Percentiles rank a stretch among this genome's conserved stretches.
Conservation (phyloP, 2,113 vertebrate genomes). For the Entomyzon cyanotis region DNA sequence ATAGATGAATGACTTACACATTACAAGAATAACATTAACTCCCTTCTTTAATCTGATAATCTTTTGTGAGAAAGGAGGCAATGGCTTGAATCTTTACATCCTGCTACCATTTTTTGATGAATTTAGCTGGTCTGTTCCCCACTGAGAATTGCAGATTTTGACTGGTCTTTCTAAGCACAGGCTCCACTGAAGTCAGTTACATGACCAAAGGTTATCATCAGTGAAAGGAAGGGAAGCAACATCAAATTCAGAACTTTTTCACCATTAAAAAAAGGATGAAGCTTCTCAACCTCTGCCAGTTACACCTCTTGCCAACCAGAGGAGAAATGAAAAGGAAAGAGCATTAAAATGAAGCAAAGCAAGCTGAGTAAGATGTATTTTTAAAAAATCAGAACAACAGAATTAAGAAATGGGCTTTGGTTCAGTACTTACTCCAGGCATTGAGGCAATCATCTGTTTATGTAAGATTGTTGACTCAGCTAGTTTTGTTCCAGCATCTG, state of each 20-base stretch:
- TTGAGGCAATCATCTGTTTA: slow-evolving; percentile 94
- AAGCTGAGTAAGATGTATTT: background rate
- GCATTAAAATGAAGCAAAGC: background rate
- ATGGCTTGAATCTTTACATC: background rate
- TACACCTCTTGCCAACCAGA: background rate
- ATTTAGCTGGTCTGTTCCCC: background rate
- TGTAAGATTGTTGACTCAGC: slow-evolving; percentile 97
- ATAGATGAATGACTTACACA: background rate
- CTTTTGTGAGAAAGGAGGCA: background rate
- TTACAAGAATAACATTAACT: background rate
- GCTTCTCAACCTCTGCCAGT: background rate
- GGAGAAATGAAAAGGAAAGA: background rate
- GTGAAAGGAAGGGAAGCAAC: background rate
- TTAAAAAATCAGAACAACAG: background rate
- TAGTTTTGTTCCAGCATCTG: slow-evolving; percentile 93
- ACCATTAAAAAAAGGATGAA: background rate
- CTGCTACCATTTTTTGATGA: background rate
- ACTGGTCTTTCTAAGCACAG: background rate
- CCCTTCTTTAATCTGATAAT: background rate
- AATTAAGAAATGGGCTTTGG: background rate
- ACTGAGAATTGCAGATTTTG: background rate
- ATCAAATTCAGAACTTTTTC: background rate
- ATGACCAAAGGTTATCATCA: background rate
- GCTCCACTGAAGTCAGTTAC: background rate
- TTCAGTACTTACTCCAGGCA: slow-evolving; percentile 88